Evolutionary conservation across 2,113 vertebrate species (phyloP).

Genomic region (Microcebus jonahi): DNA sequence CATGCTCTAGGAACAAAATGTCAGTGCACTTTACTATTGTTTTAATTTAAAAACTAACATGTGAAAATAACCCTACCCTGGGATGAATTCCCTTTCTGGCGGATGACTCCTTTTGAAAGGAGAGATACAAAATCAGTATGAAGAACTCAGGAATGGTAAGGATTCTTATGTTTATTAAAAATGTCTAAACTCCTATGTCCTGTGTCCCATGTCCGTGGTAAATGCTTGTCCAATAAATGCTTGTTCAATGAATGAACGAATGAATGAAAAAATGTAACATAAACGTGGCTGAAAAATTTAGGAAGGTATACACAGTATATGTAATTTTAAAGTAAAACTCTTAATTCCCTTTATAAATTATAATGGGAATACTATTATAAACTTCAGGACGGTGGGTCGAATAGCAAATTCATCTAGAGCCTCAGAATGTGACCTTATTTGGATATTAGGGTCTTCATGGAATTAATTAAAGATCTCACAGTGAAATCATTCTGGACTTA

Average conservation of each 20-base stretch:
- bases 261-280: not conserved
- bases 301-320: too few relatives aligned
- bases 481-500: not conserved
- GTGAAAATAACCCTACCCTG: conserved; percentile 61
- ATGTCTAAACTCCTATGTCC: not conserved
- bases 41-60: conserved; percentile 59
- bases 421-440: not conserved
- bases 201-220: not conserved
- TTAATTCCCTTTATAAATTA: not conserved
- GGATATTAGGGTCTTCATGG: not conserved
- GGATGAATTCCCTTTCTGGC: conserved; percentile 55
- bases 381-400: not conserved
- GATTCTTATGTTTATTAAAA: conserved; percentile 31
- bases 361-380: not conserved
- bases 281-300: not conserved
- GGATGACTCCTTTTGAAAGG: not conserved
- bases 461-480: not conserved
- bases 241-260: not conserved
- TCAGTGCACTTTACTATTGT: conserved; percentile 61
- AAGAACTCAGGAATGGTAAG: not conserved
- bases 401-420: not conserved
- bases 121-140: not conserved
- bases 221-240: not conserved
- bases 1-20: conserved; percentile 67
- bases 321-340: not conserved